A percentile compares a stretch with the other conserved stretches of the same genome.
phyloP scores from a whole-genome alignment of 2,113 vertebrate genomes.

The Sylvilagus bachmani region DNA sequence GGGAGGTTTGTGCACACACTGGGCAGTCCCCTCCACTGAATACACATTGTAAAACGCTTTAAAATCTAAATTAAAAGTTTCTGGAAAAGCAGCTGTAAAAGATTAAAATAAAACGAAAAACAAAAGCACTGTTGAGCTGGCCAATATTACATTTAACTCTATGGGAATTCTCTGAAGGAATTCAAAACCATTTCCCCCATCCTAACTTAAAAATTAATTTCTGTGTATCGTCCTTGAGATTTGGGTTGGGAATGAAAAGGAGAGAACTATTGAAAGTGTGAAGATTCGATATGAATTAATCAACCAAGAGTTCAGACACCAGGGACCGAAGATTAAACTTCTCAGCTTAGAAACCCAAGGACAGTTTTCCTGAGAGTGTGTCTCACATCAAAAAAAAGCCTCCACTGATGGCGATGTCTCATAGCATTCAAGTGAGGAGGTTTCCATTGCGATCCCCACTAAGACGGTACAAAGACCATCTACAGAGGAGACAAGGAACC shows the following conservation, averaged over 20 bases:
- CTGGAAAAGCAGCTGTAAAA: slow-evolving; percentile 60
- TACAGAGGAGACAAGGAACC: slow-evolving; percentile 41
- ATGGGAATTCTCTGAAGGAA: slow-evolving; percentile 70
- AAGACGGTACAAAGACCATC: slow-evolving; percentile 49
- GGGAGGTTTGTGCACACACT: background rate
- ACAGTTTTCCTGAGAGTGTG: slow-evolving; percentile 56
- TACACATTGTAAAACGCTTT: slow-evolving; percentile 54
- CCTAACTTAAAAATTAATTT: slow-evolving; percentile 79
- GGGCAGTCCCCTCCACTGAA: background rate
- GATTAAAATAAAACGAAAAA: slow-evolving; percentile 66
- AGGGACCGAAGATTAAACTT: slow-evolving; percentile 77
- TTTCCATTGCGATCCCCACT: slow-evolving; percentile 27
- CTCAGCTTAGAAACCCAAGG: slow-evolving; percentile 76
- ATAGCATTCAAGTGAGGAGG: slow-evolving; percentile 36
- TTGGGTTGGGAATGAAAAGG: slow-evolving; percentile 70
- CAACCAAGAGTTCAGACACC: slow-evolving; percentile 70
- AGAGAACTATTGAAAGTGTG: slow-evolving; percentile 68
- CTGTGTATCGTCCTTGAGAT: slow-evolving; percentile 75
- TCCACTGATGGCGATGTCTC: slow-evolving; percentile 37
- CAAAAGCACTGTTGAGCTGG: background rate
- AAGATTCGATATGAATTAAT: slow-evolving; percentile 80
- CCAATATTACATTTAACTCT: slow-evolving; percentile 49
- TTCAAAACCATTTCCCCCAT: slow-evolving; percentile 61
- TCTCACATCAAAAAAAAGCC: slow-evolving; percentile 48
- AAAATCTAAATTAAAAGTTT: slow-evolving; percentile 65